These are phyloP conservation scores for Eupelmus urozonus DNA, from an alignment of 2,888 invertebrate species.

Conservation along the genomic window DNA sequence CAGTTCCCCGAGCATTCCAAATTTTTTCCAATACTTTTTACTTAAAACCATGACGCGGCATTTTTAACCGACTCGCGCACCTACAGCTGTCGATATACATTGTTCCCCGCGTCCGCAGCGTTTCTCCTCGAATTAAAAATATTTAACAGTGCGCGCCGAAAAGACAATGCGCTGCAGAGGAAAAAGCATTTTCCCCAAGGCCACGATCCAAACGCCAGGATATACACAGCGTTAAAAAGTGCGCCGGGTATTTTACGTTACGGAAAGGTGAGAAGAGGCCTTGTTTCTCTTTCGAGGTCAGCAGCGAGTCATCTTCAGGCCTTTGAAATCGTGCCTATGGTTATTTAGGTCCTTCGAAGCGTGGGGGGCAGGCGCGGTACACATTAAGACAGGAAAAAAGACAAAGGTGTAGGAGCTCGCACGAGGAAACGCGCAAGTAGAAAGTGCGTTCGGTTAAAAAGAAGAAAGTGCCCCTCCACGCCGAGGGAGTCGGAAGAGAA, in stretches of 20 bases:
- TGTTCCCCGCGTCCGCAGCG: no score
- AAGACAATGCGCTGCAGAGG: background rate
- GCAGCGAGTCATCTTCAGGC: slow-evolving; percentile 54
- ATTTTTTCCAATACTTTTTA: no score
- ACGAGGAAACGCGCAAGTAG: slow-evolving; percentile 55
- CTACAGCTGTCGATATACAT: no score
- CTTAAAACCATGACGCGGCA: no score
- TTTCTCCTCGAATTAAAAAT: no score
- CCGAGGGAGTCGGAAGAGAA: slow-evolving; percentile 1
- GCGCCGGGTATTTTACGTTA: slow-evolving; percentile 8
- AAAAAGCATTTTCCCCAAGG: slow-evolving; percentile 23
- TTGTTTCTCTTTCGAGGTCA: slow-evolving; percentile 59
- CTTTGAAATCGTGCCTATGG: slow-evolving; percentile 13
- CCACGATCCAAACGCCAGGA: background rate
- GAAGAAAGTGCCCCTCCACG: slow-evolving; percentile 53
- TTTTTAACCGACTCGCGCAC: no score
- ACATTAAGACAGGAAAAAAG: background rate
- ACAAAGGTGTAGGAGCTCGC: slow-evolving; percentile 33
- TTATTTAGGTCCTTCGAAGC: slow-evolving; percentile 16
- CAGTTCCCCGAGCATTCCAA: no score
- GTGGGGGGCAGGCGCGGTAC: slow-evolving; percentile 12
- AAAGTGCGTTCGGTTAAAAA: slow-evolving; percentile 54
- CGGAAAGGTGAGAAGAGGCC: slow-evolving; percentile 46
- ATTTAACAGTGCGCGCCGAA: no score
- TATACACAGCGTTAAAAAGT: slow-evolving; percentile 15